A percentile compares a stretch with the other conserved stretches of the same genome.
Evolutionary conservation across 2,888 invertebrate genomes (phyloP).

Genomic region (Octodonta nipae): DNA sequence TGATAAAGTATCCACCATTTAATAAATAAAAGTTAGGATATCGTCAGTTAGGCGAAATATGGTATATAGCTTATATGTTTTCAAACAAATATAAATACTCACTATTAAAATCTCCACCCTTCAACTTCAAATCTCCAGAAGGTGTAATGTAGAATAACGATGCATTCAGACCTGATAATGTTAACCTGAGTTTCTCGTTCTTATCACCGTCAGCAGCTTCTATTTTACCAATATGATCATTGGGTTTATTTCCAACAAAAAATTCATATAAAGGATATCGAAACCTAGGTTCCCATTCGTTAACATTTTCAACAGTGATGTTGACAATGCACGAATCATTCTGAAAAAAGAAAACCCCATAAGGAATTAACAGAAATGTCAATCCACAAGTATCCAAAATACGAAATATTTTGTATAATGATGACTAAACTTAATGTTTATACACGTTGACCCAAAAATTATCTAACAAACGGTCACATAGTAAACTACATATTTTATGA

Average conservation of each 20-base stretch:
- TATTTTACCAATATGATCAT: constrained; percentile 46
- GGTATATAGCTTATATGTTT: too few relatives aligned
- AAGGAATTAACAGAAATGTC: too few relatives aligned
- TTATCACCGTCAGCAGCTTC: constrained; percentile 81
- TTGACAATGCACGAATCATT: constrained; percentile 75
- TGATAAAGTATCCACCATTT: too few relatives aligned
- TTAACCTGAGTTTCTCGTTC: constrained; percentile 59
- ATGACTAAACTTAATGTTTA: too few relatives aligned
- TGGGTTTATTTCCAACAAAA: constrained; percentile 34
- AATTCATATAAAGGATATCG: constrained; percentile 80
- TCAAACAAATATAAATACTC: too few relatives aligned
- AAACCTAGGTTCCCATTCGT: constrained; percentile 89
- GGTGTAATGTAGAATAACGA: constrained; percentile 47
- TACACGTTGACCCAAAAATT: too few relatives aligned
- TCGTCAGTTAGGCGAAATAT: too few relatives aligned
- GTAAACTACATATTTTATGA: too few relatives aligned
- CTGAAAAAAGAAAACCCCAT: constrained; percentile 40
- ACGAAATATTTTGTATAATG: too few relatives aligned
- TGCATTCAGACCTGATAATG: constrained; percentile 38
- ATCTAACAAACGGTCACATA: too few relatives aligned
- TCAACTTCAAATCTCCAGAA: constrained; percentile 53
- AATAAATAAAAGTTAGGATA: too few relatives aligned
- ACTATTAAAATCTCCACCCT: constrained; percentile 20
- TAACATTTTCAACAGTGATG: constrained; percentile 70
- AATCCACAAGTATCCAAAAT: too few relatives aligned